A percentile compares a stretch with the other conserved stretches of the same genome.
phyloP scores from a whole-genome alignment of 2,113 vertebrate species.

The Pterocles gutturalis region DNA sequence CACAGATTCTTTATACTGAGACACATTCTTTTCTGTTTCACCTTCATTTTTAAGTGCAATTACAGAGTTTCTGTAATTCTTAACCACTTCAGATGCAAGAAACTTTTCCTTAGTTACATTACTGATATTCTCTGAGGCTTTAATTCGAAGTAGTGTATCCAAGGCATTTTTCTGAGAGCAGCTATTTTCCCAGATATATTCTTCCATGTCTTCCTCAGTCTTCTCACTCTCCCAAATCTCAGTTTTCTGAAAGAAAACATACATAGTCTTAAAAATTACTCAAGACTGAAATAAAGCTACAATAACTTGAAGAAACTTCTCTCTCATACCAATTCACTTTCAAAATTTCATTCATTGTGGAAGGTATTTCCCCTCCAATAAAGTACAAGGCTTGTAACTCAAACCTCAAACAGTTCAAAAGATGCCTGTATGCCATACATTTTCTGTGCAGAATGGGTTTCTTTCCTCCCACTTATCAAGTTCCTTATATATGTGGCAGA shows the following conservation, averaged over 20 bases:
- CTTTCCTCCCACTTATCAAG: not conserved
- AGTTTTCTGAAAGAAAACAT: slow-evolving; percentile 84
- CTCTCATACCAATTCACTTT: not conserved
- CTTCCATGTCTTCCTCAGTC: slow-evolving; percentile 90
- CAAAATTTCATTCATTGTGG: not conserved
- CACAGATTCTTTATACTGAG: slow-evolving; percentile 90
- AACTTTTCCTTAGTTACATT: slow-evolving; percentile 77
- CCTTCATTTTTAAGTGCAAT: slow-evolving; percentile 87
- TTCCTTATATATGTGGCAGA: not conserved
- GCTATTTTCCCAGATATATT: slow-evolving; percentile 91
- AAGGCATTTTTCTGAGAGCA: slow-evolving; percentile 85
- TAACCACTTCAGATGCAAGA: slow-evolving; percentile 79
- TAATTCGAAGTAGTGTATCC: slow-evolving; percentile 80
- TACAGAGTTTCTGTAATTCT: slow-evolving; percentile 85
- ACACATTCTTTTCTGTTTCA: slow-evolving; percentile 82
- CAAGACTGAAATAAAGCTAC: not conserved
- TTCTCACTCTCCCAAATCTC: slow-evolving; percentile 91
- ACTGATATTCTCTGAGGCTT: slow-evolving; percentile 58
- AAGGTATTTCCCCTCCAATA: not conserved
- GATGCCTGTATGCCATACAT: not conserved
- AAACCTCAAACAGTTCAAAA: not conserved
- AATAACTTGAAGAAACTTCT: not conserved
- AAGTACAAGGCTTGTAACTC: not conserved
- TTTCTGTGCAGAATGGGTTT: not conserved
- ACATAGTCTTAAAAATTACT: not conserved